A percentile compares a stretch with the other conserved stretches of the same genome.
Evolutionary conservation across 2,888 invertebrate species (phyloP).

Genomic region (Drosophila cognata): DNA sequence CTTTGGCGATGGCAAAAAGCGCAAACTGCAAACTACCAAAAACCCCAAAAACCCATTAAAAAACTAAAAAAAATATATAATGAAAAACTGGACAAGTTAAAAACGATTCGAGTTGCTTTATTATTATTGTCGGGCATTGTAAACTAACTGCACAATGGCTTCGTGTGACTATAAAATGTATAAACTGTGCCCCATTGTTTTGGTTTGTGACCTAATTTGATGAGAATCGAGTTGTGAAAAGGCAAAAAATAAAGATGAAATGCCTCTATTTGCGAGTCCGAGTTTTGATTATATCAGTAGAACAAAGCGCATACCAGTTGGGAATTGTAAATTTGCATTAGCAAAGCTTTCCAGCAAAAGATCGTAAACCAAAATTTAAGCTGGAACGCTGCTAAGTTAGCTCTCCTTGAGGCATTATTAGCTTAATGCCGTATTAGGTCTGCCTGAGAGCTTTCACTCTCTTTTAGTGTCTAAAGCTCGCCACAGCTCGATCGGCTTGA

Average conservation of each 20-base stretch:
- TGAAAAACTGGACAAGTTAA: neutral
- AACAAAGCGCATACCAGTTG: neutral
- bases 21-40: conserved; percentile 61
- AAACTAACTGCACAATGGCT: conserved; percentile 48
- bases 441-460: too few species aligned
- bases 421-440: neutral
- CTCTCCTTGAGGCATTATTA: neutral
- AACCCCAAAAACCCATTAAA: conserved; percentile 14
- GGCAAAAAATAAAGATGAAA: conserved; percentile 24
- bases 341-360: neutral
- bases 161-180: conserved; percentile 69
- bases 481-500: neutral
- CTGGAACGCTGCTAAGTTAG: neutral
- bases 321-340: neutral
- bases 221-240: conserved; percentile 56
- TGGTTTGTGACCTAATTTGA: conserved; percentile 29
- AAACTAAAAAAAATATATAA: neutral
- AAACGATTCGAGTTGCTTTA: conserved; percentile 34
- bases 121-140: conserved; percentile 33
- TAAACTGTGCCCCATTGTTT: conserved; percentile 60
- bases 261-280: neutral
- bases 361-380: neutral
- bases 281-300: neutral
- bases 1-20: conserved; percentile 63
- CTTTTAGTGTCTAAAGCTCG: too few species aligned